Percentiles rank a stretch among this genome's conserved stretches.
Conservation (phyloP, 2,113 vertebrate species). For the Myanophis thanlyinensis region DNA sequence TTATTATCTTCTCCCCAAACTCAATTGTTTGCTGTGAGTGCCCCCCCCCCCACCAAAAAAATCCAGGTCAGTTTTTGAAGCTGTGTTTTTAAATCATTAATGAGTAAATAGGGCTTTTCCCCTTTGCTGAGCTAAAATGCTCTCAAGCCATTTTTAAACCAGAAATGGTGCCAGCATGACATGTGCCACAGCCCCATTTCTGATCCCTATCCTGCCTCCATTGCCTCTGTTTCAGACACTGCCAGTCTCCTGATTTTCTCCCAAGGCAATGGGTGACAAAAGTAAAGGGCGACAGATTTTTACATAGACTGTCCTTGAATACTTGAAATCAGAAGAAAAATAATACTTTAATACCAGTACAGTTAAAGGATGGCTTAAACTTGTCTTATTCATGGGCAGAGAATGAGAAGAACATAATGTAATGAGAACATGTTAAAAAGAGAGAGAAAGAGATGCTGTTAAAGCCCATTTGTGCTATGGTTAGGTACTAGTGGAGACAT, state of each 20-base stretch:
- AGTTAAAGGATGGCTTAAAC: background rate
- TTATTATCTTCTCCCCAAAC: background rate
- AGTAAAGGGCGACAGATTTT: background rate
- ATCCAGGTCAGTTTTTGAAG: background rate
- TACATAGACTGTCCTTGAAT: background rate
- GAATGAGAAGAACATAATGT: background rate
- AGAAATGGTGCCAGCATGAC: background rate
- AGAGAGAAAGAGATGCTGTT: background rate
- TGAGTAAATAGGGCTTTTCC: background rate
- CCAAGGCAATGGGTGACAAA: background rate
- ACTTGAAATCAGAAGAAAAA: background rate
- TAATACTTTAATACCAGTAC: background rate
- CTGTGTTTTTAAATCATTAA: background rate
- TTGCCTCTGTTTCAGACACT: background rate
- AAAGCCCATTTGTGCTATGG: background rate
- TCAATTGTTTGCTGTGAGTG: background rate
- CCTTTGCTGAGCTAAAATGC: background rate
- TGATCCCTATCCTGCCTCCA: background rate
- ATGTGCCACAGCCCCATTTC: background rate
- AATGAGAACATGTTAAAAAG: background rate
- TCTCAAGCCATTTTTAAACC: background rate
- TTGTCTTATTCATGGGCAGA: background rate
- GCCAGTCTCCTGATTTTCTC: background rate
- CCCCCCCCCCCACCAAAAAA: no score
- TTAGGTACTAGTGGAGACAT: background rate